Conservation (phyloP, 2,113 vertebrate species). For the Todiramphus chloris region DNA sequence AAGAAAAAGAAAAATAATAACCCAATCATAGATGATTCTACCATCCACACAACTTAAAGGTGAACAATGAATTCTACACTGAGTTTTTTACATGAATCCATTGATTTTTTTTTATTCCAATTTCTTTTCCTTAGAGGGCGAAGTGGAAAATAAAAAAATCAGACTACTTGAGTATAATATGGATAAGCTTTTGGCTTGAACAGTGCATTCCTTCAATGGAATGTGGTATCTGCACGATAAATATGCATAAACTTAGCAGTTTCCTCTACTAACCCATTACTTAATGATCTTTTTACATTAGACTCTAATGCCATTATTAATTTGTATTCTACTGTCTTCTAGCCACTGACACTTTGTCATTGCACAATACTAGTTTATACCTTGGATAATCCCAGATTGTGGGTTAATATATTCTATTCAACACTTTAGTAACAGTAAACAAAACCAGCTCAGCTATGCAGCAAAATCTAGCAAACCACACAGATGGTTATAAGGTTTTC, state of each 20-base stretch:
- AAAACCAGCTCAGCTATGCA: slow-evolving; percentile 79
- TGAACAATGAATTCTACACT: background rate
- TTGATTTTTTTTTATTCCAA: background rate
- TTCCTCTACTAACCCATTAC: slow-evolving; percentile 12
- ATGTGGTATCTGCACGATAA: slow-evolving; percentile 44
- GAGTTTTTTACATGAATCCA: background rate
- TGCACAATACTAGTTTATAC: slow-evolving; percentile 69
- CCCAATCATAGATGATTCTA: background rate
- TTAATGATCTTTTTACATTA: slow-evolving; percentile 1
- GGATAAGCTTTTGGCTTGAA: background rate
- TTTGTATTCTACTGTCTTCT: slow-evolving; percentile 44
- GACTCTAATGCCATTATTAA: slow-evolving; percentile 44
- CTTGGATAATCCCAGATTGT: slow-evolving; percentile 60
- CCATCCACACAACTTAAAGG: background rate
- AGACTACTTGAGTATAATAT: slow-evolving; percentile 16
- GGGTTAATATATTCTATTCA: slow-evolving; percentile 72
- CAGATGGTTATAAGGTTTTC: slow-evolving; percentile 83
- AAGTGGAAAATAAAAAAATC: background rate
- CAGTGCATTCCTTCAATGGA: slow-evolving; percentile 20
- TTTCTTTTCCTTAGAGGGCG: background rate
- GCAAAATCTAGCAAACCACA: slow-evolving; percentile 77
- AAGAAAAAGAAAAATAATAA: background rate
- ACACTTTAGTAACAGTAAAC: slow-evolving; percentile 80
- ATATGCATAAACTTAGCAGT: slow-evolving; percentile 3
- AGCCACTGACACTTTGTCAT: slow-evolving; percentile 24